phyloP scores from a whole-genome alignment of 2,888 invertebrate species.

The Ophion slaviceki region DNA sequence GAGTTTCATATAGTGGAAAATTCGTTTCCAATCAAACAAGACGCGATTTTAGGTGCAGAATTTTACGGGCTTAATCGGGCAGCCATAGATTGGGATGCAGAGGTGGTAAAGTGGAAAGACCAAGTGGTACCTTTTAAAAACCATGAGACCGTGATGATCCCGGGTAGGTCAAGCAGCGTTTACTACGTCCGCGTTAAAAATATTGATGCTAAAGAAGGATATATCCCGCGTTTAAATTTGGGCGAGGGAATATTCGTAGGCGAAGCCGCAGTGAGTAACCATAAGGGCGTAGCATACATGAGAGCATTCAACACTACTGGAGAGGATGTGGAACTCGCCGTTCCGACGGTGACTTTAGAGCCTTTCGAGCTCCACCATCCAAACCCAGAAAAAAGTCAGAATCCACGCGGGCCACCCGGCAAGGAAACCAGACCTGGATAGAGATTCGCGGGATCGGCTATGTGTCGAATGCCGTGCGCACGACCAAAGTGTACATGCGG shows the following conservation, averaged over 20 bases:
- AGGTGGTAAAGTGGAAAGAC: conserved; percentile 12
- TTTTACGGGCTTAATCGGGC: conserved; percentile 27
- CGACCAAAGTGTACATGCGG: background rate
- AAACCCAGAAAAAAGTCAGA: background rate
- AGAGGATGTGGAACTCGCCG: conserved; percentile 31
- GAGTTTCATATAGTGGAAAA: conserved; percentile 41
- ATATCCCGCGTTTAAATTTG: conserved; percentile 15
- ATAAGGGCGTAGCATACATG: conserved; percentile 30
- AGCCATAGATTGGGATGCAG: conserved; percentile 13
- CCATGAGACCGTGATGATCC: background rate
- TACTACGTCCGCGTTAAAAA: conserved; percentile 20
- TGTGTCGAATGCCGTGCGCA: no score
- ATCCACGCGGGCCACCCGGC: background rate
- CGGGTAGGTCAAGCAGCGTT: background rate
- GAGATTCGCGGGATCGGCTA: background rate
- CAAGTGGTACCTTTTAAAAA: conserved; percentile 12
- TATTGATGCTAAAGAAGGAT: conserved; percentile 13
- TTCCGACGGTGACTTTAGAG: conserved; percentile 29
- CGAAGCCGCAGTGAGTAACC: conserved; percentile 25
- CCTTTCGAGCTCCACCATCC: conserved; percentile 20
- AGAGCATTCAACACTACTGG: conserved; percentile 29
- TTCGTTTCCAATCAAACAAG: conserved; percentile 8
- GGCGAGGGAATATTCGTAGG: conserved; percentile 17
- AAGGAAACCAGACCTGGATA: background rate
- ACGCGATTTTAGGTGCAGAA: conserved; percentile 15